Evolutionary conservation across 53 echinoderm and acorn worm species (phyloP).

Genomic region (Holothuria scabra): DNA sequence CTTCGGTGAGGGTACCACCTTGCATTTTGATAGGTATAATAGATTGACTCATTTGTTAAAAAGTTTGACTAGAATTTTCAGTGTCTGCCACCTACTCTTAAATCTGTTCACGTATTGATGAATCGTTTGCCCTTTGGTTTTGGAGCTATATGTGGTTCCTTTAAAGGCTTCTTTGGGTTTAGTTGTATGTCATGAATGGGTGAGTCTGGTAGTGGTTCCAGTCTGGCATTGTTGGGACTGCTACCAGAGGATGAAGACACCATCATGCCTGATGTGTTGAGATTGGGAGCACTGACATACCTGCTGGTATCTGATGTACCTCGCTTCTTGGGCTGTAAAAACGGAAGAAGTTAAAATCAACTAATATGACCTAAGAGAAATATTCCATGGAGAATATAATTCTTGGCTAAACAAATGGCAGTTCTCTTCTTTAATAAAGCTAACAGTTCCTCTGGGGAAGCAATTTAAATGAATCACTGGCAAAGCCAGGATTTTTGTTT

Average conservation of each 20-base stretch:
- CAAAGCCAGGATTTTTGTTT: no score
- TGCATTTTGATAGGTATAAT: no score
- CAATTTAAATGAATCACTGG: no score
- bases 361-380: slow-evolving; percentile 10
- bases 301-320: slow-evolving; percentile 51
- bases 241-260: slow-evolving; percentile 49
- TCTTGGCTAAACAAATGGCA: no score
- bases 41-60: no score
- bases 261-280: slow-evolving; percentile 56
- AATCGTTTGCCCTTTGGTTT: slow-evolving; percentile 79
- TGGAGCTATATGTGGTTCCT: slow-evolving; percentile 38
- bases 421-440: no score
- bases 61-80: no score
- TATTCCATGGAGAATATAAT: background rate
- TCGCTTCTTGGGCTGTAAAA: slow-evolving; percentile 60
- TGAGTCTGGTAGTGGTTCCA: slow-evolving; percentile 88
- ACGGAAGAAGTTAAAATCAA: background rate
- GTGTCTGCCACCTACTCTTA: no score
- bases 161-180: slow-evolving; percentile 91
- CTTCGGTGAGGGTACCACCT: no score
- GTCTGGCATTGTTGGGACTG: slow-evolving; percentile 61
- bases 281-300: slow-evolving; percentile 85
- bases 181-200: slow-evolving; percentile 92
- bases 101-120: slow-evolving; percentile 63
- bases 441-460: no score